Evolutionary conservation across 1,140 invertebrate species (phyloP), one percentile per base, ranked within the genome.

Genomic region (Drosophila sp.): DNA sequence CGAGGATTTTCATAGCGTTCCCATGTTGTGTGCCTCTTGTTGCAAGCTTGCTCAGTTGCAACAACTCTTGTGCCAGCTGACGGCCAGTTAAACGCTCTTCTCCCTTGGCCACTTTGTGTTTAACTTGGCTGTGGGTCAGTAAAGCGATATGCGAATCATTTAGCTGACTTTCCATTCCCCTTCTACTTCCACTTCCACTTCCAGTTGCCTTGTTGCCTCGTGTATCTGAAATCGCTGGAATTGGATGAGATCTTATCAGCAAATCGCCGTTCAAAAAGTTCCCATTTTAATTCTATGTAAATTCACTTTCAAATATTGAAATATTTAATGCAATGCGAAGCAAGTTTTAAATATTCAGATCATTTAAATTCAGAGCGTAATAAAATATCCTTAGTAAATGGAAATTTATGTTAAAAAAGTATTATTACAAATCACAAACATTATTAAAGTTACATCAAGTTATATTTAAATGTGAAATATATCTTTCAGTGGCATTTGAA

Each of bases 91-190:
- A 53, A n/a, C 41, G 41, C 18, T 45, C 18, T 45, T 54, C 36
- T 14, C 62, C 21, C 36, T 14, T n/a, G 13, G n/a, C 11, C 62
- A 54, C 32, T 34, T 11, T 53, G 16, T 11, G 16, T 50, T 64
- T 18, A 25, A 62, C 58, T 45, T 48, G 67, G 50, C 67, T 65
- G 8, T 71, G 67, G 67, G 67, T 71, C 67, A 71, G 50, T 71
- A 41, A 66, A 72, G 36, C 61, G 34, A 54, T 56, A 48, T 56
- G 67, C 67, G 59, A 71, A 64, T 40, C 34, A 64, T 63, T 32
- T 38, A 63, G 41, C 13, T 8, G 7, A 40, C 46, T 41, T 7
- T 29, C 13, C 36, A 38, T 38, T 4, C n/a, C 36, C 4, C 36
- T 13, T 38, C 34, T 11, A n/a, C 9, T 11, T 7, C 2, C 34